A percentile compares a stretch with the other conserved stretches of the same genome.
These are phyloP conservation scores for Amphipoea oculea DNA, from an alignment of 2,888 invertebrate genomes.

Conservation along the genomic window DNA sequence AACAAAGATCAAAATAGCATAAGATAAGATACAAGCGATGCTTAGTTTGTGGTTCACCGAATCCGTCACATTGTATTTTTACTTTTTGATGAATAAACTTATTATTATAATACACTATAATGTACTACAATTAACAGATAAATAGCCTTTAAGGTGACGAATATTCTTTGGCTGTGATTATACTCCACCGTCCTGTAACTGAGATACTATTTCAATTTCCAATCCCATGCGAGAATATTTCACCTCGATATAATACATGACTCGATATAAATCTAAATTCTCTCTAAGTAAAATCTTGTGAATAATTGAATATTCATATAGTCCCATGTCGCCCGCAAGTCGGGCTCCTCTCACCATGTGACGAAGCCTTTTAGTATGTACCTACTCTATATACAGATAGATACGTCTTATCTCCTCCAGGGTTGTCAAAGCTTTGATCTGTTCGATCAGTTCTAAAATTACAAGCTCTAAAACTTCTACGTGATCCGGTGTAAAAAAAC, in stretches of 20 bases:
- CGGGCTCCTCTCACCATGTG: slow-evolving; percentile 79
- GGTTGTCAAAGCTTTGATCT: slow-evolving; percentile 68
- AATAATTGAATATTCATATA: slow-evolving; percentile 88
- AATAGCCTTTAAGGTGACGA: background rate
- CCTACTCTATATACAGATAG: slow-evolving; percentile 57
- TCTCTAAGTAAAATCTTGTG: slow-evolving; percentile 84
- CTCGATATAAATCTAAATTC: slow-evolving; percentile 78
- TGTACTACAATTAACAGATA: background rate
- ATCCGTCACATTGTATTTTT: no score
- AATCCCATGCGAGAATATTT: slow-evolving; percentile 29
- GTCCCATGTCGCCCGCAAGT: slow-evolving; percentile 85
- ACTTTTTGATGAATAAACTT: no score
- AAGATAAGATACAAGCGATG: no score
- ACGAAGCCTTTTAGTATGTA: slow-evolving; percentile 79
- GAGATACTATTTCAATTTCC: slow-evolving; percentile 13
- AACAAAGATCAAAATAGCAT: background rate
- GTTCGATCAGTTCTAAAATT: background rate
- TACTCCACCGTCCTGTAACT: background rate
- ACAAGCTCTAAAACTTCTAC: background rate
- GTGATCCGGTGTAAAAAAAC: background rate
- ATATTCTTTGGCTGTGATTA: background rate
- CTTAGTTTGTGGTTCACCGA: no score
- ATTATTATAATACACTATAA: no score
- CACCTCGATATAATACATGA: slow-evolving; percentile 64
- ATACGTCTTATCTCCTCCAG: slow-evolving; percentile 71